These are phyloP conservation scores for Orcinus orca DNA, from an alignment of 2,113 vertebrate species.

Conservation along the genomic window DNA sequence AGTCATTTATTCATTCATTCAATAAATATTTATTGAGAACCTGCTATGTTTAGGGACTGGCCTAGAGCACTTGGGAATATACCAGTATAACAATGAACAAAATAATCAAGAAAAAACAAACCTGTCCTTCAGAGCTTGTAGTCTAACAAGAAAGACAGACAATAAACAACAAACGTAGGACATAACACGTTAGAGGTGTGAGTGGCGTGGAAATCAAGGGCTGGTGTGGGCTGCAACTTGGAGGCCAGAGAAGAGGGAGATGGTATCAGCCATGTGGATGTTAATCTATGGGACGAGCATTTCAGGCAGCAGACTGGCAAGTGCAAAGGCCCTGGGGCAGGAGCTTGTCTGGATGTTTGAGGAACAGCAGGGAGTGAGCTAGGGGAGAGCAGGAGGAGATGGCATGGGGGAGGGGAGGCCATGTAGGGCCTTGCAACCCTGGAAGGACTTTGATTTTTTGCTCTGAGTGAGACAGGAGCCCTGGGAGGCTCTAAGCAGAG, in stretches of 20 bases:
- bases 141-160: not conserved
- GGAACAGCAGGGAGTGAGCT: not conserved
- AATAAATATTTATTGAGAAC: not conserved
- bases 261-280: accelerated
- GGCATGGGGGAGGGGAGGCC: no score
- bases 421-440: accelerated
- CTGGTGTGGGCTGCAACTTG: accelerated
- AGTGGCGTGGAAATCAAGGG: not conserved
- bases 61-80: no score
- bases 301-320: not conserved
- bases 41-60: not conserved
- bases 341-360: not conserved
- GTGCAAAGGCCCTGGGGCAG: not conserved
- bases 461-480: not conserved
- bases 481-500: not conserved
- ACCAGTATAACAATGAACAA: not conserved
- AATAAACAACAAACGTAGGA: not conserved
- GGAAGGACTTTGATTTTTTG: not conserved
- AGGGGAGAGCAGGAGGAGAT: not conserved
- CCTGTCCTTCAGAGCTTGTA: not conserved
- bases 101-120: not conserved
- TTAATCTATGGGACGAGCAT: not conserved
- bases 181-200: accelerated
- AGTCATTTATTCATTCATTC: not conserved
- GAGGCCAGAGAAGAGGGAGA: not conserved